Base-by-base conservation (phyloP, 2,888 invertebrate genomes). In the Machimus rusticus region DNA sequence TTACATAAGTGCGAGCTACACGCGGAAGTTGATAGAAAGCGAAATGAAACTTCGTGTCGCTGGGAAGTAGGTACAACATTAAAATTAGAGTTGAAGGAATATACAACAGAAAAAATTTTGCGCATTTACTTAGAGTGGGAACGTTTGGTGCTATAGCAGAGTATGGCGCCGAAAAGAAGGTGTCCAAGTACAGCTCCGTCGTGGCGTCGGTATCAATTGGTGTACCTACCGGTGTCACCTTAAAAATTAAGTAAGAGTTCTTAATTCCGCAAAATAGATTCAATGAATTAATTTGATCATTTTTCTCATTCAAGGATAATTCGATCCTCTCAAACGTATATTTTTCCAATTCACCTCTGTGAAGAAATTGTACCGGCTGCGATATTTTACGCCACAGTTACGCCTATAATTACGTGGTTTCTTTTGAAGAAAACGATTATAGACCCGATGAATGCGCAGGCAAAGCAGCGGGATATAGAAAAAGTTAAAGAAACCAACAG, bases 161-260 rank as follows among this genome's bases (percentile, higher is more conserved):
- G 91, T 99, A 98, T 91, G 98, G 98, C 0, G 96, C 96, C 1
- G 98, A 99, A 91, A 98, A 98, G 90, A 98, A 97, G 92, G 95
- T 99, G 39, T 98, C 98, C 0, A 96, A 97, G 92, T 97, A 98
- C 91, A 98, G 97, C 91, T 95, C 96, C 74, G 93, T 99, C 1
- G 96, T 97, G 0, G 98, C 98, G 1, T 95, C 97, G 0, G 96
- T 99, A 57, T 94, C 95, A 88, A 93, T 99, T 23, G 98, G 98
- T 2, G 94, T 97, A 39, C 98, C 98, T 0, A 95, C 95, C 9
- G 99, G 99, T 34, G 98, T 99, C 0, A 95, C 95, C 90, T 94
- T 99, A 51, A 97, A 97, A 93, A 93, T 99, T 78, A 97, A 96
- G 97, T 97, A 93, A 93, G 92, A 90, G 74, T 87, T 79, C 51